Percentiles rank a stretch among this genome's conserved stretches.
These are phyloP conservation scores for Papilio protenor DNA, from an alignment of 2,888 invertebrate genomes.

Conservation along the genomic window DNA sequence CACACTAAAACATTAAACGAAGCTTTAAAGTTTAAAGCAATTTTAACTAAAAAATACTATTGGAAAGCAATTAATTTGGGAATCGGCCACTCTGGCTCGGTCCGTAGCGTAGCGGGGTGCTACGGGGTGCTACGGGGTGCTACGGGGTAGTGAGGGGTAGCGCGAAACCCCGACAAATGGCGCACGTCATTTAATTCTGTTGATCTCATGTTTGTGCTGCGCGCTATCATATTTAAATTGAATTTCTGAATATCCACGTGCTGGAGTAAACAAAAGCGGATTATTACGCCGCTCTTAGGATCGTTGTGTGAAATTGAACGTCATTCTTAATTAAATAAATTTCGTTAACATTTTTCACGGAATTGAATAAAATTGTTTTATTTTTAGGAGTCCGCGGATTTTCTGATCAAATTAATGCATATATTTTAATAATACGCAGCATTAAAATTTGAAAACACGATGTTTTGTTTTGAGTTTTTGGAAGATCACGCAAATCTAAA, in stretches of 20 bases:
- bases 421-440: not conserved
- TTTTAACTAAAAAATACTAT: slow-evolving; percentile 68
- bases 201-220: slow-evolving; percentile 80
- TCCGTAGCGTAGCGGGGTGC: slow-evolving; percentile 51
- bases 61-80: slow-evolving; percentile 80
- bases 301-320: slow-evolving; percentile 59
- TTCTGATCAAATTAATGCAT: slow-evolving; percentile 5
- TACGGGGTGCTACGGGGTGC: slow-evolving; percentile 52
- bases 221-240: slow-evolving; percentile 82
- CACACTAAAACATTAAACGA: slow-evolving; percentile 31
- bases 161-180: slow-evolving; percentile 74
- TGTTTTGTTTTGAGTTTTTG: not conserved
- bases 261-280: slow-evolving; percentile 70
- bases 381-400: slow-evolving; percentile 30
- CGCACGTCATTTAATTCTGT: slow-evolving; percentile 79
- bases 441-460: not conserved
- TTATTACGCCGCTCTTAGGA: slow-evolving; percentile 62
- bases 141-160: slow-evolving; percentile 49
- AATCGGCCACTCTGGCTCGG: slow-evolving; percentile 54
- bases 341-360: slow-evolving; percentile 40
- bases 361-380: slow-evolving; percentile 17
- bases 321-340: slow-evolving; percentile 64
- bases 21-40: slow-evolving; percentile 39
- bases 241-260: slow-evolving; percentile 74
- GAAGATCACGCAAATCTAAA: not conserved